These are phyloP conservation scores for Drosophila parthenogenetica DNA, from an alignment of 2,888 invertebrate species.

Conservation along the genomic window DNA sequence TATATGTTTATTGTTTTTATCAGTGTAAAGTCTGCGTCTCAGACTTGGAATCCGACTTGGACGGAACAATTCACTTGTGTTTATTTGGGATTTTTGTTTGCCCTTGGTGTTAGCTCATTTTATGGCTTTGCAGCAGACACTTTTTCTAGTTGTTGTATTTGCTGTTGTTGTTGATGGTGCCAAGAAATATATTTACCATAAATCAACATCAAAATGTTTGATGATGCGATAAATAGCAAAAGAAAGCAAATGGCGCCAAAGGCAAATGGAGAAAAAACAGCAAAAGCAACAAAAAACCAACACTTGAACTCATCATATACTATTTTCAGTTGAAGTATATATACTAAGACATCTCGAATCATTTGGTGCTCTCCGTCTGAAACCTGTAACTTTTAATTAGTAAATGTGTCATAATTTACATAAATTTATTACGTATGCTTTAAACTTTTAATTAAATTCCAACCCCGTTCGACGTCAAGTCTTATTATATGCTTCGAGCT, in stretches of 20 bases:
- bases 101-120: conserved; percentile 70
- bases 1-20: too few species aligned
- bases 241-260: conserved; percentile 55
- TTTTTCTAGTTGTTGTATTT: conserved; percentile 32
- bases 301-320: conserved; percentile 40
- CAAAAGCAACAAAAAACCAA: conserved; percentile 14
- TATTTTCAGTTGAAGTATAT: not conserved
- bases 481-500: conserved; percentile 34
- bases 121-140: conserved; percentile 54
- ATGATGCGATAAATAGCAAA: conserved; percentile 80
- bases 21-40: conserved; percentile 19
- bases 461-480: conserved; percentile 40
- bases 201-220: conserved; percentile 81
- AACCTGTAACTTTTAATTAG: conserved; percentile 60
- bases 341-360: conserved; percentile 30
- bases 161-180: conserved; percentile 44
- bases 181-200: conserved; percentile 77
- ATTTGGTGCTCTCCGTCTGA: conserved; percentile 1
- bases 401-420: conserved; percentile 70
- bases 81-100: conserved; percentile 72
- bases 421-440: conserved; percentile 68
- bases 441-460: conserved; percentile 78
- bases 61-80: conserved; percentile 57
- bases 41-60: not conserved
- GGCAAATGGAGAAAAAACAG: conserved; percentile 15